Conservation (phyloP, 1,140 invertebrate genomes). For the Caenorhabditis remanei region DNA sequence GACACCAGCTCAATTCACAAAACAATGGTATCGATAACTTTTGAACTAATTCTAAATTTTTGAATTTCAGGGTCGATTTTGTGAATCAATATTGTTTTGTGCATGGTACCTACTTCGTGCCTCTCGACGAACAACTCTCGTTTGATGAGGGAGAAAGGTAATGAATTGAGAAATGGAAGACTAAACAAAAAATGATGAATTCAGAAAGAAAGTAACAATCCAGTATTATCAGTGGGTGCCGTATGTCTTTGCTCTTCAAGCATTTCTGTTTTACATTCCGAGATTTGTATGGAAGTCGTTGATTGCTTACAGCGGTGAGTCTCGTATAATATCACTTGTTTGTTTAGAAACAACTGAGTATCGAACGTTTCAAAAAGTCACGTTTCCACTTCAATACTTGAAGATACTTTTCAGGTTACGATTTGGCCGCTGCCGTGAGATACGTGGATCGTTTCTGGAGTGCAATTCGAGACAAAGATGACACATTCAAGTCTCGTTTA, state of each 20-base stretch:
- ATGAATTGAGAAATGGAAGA: neutral
- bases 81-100: conserved; percentile 78
- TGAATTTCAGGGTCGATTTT: conserved; percentile 71
- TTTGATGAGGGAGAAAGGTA: conserved; percentile 69
- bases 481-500: conserved; percentile 65
- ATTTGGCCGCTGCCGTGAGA: conserved; percentile 70
- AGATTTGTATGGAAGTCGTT: conserved; percentile 74
- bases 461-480: conserved; percentile 64
- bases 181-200: neutral
- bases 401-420: conserved; percentile 70
- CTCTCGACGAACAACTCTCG: conserved; percentile 70
- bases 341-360: neutral
- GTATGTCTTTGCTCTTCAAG: conserved; percentile 75
- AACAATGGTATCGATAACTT: conserved; percentile 55
- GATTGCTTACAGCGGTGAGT: conserved; percentile 70
- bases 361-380: too few species aligned
- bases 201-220: conserved; percentile 68
- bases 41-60: neutral
- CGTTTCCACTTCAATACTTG: too few species aligned
- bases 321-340: neutral
- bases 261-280: conserved; percentile 75
- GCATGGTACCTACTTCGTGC: conserved; percentile 75
- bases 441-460: conserved; percentile 73
- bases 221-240: conserved; percentile 78
- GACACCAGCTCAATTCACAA: conserved; percentile 77